These are phyloP conservation scores for Lampris megalopsis DNA, from an alignment of 2,113 vertebrate species.

Conservation along the genomic window DNA sequence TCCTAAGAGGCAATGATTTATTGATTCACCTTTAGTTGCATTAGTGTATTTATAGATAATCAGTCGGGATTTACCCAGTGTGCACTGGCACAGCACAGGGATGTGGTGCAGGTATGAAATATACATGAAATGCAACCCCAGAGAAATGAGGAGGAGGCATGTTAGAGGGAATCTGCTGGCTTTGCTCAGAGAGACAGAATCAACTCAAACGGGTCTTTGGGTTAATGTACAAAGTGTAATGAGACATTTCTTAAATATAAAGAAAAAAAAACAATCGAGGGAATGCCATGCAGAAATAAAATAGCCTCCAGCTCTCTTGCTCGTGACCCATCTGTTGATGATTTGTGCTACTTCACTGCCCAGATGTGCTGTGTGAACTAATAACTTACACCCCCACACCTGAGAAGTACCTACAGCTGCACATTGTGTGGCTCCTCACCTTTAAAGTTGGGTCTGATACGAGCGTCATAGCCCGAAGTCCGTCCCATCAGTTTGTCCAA, in stretches of 20 bases:
- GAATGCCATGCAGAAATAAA: conserved; percentile 42
- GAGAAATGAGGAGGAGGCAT: conserved; percentile 64
- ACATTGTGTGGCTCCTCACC: conserved; percentile 75
- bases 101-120: conserved; percentile 78
- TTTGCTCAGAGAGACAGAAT: conserved; percentile 47
- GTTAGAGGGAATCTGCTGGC: conserved; percentile 67
- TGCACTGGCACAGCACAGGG: conserved; percentile 45
- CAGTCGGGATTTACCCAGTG: conserved; percentile 63
- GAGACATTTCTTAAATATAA: conserved; percentile 7
- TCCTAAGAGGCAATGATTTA: conserved; percentile 74
- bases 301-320: conserved; percentile 52
- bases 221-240: conserved; percentile 51
- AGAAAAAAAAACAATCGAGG: conserved; percentile 34
- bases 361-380: conserved; percentile 30
- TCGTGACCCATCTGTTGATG: conserved; percentile 57
- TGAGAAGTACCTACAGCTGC: conserved; percentile 21
- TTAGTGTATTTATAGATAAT: conserved; percentile 80
- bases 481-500: conserved; percentile 96
- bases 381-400: conserved; percentile 30
- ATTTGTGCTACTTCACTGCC: conserved; percentile 55
- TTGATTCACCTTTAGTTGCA: conserved; percentile 76
- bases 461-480: conserved; percentile 94
- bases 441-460: conserved; percentile 97
- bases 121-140: conserved; percentile 71
- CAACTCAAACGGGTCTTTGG: conserved; percentile 70